phyloP scores from a whole-genome alignment of 2,888 invertebrate genomes.

The Spodoptera picta region DNA sequence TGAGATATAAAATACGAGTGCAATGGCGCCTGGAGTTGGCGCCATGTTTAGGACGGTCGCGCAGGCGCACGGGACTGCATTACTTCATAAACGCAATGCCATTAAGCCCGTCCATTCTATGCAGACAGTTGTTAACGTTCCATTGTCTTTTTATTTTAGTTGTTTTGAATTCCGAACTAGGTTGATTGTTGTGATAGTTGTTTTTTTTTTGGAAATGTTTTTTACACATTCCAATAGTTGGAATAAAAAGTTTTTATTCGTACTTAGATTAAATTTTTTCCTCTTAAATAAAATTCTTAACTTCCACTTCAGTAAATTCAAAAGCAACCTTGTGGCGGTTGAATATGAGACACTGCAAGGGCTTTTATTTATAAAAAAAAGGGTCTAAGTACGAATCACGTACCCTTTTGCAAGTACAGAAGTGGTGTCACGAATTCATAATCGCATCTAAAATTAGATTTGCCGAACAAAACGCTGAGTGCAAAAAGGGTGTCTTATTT shows the following conservation, averaged over 20 bases:
- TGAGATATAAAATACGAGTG: conserved; percentile 58
- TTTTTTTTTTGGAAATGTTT: no score
- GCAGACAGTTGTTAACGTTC: conserved; percentile 19
- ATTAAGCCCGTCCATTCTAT: conserved; percentile 21
- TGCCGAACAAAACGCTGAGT: conserved; percentile 38
- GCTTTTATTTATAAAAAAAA: no score
- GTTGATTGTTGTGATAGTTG: not conserved
- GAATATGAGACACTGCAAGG: no score
- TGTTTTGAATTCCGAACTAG: not conserved
- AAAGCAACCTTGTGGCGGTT: no score
- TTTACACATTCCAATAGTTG: no score
- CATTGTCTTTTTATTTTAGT: conserved; percentile 14
- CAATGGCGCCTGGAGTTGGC: conserved; percentile 53
- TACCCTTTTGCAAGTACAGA: no score
- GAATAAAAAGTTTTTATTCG: no score
- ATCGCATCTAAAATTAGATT: conserved; percentile 17
- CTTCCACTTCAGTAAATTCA: no score
- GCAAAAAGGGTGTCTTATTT: conserved; percentile 57
- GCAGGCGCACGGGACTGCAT: conserved; percentile 35
- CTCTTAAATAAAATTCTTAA: no score
- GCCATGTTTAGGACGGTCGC: conserved; percentile 38
- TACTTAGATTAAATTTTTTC: no score
- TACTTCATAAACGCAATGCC: conserved; percentile 50
- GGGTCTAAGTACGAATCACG: no score
- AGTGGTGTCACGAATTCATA: no score